Evolutionary conservation across 2,113 vertebrate genomes (phyloP), one percentile per base, ranked within the genome.

Genomic region (Marcusenius ussheri): DNA sequence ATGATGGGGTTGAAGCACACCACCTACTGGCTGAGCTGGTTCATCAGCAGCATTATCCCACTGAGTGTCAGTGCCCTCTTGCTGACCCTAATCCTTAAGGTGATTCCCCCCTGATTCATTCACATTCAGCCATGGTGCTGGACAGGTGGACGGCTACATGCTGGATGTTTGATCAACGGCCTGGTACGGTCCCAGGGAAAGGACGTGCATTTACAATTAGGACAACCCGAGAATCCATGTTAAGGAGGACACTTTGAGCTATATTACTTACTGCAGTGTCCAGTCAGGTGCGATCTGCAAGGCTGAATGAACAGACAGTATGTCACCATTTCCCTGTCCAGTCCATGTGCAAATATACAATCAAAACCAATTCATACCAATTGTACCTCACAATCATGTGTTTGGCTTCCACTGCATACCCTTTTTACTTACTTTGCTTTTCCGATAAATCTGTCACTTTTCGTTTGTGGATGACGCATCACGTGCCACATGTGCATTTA

Each of bases 21-120:
- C 93, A 98, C 96, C 93, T 97, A 99, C 88, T 99, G 98, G 98
- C 95, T 98, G 88, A 98, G 97, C 95, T 99, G 98, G 98, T 96
- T 96, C 87, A 95, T 98, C 93, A 99, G 97, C 91, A 97, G 97
- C 66, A 91, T 95, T 9, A 91, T 98, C 19, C 97, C 97, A 0
- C 96, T 99, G 74, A 95, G 97, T 0, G 74, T 98, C 95, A 99
- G 98, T 42, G 96, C 98, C 0, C 84, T 95, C 6, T 93, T 99
- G 15, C 95, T 99, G 87, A 93, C 97, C 0, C 83, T 98, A 35
- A 97, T 97, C 56, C 95, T 99, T 85, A 99, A 99, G 97, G 98
- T 99, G 95, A 97, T 95, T 93, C 91, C 0, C 15, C 9, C 50
- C 92, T 83, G 94, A 96, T 95, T 19, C 17, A 49, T 17, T 35